phyloP scores from a whole-genome alignment of 53 echinoderm and acorn worm genomes.

The Mesocentrotus franciscanus region DNA sequence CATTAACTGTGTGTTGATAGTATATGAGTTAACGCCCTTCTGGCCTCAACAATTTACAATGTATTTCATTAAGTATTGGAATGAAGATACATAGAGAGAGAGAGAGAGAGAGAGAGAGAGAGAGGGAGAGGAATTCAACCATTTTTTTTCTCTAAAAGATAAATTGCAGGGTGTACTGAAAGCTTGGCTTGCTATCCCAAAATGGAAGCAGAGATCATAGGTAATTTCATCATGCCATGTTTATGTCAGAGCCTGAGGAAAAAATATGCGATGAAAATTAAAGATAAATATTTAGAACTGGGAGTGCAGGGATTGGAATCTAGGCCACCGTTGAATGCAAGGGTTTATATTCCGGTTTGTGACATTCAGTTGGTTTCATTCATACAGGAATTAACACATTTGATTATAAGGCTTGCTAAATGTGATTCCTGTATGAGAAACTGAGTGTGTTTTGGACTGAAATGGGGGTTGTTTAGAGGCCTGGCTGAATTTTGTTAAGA shows the following conservation, averaged over 20 bases:
- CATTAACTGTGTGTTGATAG: too few relatives aligned
- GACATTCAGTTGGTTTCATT: background rate
- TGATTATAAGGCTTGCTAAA: background rate
- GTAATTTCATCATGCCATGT: constrained; percentile 37
- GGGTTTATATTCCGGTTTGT: background rate
- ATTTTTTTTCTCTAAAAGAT: too few relatives aligned
- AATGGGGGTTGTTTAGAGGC: background rate
- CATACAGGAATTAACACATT: constrained; percentile 2
- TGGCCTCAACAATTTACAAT: too few relatives aligned
- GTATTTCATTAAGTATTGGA: too few relatives aligned
- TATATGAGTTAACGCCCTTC: too few relatives aligned
- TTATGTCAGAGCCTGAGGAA: constrained; percentile 32
- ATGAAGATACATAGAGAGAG: too few relatives aligned
- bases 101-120: too few relatives aligned
- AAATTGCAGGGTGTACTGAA: background rate
- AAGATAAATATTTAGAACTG: constrained; percentile 50
- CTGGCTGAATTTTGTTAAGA: background rate
- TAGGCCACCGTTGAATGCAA: background rate
- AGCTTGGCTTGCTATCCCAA: background rate
- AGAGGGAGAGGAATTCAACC: too few relatives aligned
- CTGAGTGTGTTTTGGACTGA: background rate
- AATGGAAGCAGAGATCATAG: constrained; percentile 4
- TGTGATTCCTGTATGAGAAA: background rate
- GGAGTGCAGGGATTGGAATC: background rate
- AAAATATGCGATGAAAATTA: constrained; percentile 43